A percentile compares a stretch with the other conserved stretches of the same genome.
Conservation (phyloP, 1,140 invertebrate genomes). For the Drosophila kohkoa region DNA sequence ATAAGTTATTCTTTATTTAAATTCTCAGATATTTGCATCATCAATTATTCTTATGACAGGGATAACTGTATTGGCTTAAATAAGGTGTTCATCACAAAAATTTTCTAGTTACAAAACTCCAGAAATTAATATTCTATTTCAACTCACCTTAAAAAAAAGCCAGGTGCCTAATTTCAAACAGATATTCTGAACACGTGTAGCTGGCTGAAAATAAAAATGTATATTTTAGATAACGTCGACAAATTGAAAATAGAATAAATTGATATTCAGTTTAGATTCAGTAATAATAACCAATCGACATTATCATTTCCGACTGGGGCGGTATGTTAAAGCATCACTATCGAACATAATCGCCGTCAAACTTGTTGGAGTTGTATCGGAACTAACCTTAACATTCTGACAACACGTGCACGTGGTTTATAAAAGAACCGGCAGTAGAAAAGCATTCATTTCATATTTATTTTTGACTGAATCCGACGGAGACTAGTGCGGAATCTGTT, state of each 20-base stretch:
- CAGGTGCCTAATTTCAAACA: neutral
- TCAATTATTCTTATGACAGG: constrained; percentile 73
- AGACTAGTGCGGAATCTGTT: neutral
- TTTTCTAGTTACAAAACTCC: neutral
- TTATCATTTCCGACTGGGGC: constrained; percentile 64
- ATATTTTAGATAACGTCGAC: constrained; percentile 5
- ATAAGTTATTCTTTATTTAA: neutral
- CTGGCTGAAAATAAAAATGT: constrained; percentile 14
- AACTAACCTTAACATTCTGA: constrained; percentile 37
- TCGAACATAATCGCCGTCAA: neutral
- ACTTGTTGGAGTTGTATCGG: neutral
- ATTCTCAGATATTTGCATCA: constrained; percentile 54
- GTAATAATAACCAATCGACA: constrained; percentile 48
- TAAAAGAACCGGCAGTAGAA: neutral
- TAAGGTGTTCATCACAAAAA: constrained; percentile 57
- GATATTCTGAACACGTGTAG: neutral
- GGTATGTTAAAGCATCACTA: constrained; percentile 58
- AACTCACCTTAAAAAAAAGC: constrained; percentile 18
- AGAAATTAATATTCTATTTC: neutral
- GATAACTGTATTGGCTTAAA: constrained; percentile 70
- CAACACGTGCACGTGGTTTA: constrained; percentile 11
- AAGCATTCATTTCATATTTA: neutral
- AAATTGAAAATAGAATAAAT: neutral
- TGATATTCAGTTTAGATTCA: constrained; percentile 19
- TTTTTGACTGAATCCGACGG: neutral